A percentile compares a stretch with the other conserved stretches of the same genome.
phyloP scores from a whole-genome alignment of 2,113 vertebrate species.

The Saguinus imperator region DNA sequence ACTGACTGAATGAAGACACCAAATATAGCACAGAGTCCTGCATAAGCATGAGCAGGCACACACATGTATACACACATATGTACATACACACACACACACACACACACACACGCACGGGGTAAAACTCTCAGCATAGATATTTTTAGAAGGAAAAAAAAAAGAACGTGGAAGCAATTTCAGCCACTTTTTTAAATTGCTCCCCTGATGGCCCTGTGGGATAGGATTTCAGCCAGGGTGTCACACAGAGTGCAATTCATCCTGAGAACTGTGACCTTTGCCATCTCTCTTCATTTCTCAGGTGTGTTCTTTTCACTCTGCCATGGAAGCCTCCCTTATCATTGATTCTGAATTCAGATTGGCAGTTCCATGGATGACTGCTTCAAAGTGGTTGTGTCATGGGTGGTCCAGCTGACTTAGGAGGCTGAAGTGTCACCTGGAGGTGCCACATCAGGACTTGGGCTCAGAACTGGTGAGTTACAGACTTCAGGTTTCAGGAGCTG shows the following conservation, averaged over 20 bases:
- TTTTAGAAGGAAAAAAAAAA: constrained; percentile 27
- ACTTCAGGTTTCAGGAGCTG: background rate
- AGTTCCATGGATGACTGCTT: background rate
- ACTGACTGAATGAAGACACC: background rate
- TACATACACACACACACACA: background rate
- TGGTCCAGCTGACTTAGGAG: background rate
- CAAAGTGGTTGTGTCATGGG: background rate
- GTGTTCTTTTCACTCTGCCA: background rate
- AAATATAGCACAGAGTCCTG: background rate
- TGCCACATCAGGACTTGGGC: no score
- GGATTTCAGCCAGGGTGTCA: constrained; percentile 56
- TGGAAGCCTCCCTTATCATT: background rate
- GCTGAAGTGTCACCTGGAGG: background rate
- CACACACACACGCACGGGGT: background rate
- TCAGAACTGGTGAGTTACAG: background rate
- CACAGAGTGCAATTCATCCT: background rate
- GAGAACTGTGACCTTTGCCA: background rate
- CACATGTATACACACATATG: background rate
- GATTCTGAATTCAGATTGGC: background rate
- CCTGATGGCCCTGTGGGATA: constrained; percentile 37
- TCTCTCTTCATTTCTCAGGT: background rate
- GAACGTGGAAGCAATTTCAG: constrained; percentile 72
- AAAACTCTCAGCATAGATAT: background rate
- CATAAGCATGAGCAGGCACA: no score
- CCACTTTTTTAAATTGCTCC: constrained; percentile 69